phyloP scores from a whole-genome alignment of 1,140 invertebrate species.

The Bombus cullumanus region DNA sequence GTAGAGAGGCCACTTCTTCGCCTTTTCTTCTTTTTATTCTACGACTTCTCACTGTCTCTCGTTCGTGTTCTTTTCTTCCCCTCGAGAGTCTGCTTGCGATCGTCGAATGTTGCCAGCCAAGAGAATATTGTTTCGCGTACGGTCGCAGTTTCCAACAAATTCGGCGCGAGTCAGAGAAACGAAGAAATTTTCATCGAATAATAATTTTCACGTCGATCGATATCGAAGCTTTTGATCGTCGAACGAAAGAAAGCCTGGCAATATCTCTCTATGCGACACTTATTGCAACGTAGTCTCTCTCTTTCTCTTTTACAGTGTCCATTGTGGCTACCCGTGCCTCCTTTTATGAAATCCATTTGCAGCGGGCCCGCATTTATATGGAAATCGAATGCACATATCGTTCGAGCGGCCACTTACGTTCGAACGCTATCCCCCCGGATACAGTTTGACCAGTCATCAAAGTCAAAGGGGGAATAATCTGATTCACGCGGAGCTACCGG shows the following conservation, averaged over 20 bases:
- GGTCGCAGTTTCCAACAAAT: neutral
- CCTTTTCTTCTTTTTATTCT: neutral
- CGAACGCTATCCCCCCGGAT: neutral
- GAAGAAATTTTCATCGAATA: neutral
- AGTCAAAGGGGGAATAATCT: conserved; percentile 13
- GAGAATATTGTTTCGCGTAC: neutral
- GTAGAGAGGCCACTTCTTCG: conserved; percentile 18
- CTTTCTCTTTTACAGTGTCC: neutral
- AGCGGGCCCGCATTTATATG: conserved; percentile 13
- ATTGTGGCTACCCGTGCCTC: conserved; percentile 4
- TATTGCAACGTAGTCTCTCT: neutral
- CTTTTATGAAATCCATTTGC: conserved; percentile 26
- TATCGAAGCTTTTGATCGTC: neutral
- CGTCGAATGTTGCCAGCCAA: neutral
- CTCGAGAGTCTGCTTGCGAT: neutral
- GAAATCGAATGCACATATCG: conserved; percentile 29
- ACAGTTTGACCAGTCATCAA: conserved; percentile 26
- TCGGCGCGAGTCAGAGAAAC: neutral
- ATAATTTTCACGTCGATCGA: neutral
- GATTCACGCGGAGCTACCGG: neutral
- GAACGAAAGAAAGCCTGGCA: neutral
- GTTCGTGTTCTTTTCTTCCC: neutral
- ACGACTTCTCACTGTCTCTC: neutral
- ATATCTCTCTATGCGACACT: neutral
- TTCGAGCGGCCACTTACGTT: conserved; percentile 1